phyloP scores from a whole-genome alignment of 2,888 invertebrate genomes.

The Therioaphis trifolii region DNA sequence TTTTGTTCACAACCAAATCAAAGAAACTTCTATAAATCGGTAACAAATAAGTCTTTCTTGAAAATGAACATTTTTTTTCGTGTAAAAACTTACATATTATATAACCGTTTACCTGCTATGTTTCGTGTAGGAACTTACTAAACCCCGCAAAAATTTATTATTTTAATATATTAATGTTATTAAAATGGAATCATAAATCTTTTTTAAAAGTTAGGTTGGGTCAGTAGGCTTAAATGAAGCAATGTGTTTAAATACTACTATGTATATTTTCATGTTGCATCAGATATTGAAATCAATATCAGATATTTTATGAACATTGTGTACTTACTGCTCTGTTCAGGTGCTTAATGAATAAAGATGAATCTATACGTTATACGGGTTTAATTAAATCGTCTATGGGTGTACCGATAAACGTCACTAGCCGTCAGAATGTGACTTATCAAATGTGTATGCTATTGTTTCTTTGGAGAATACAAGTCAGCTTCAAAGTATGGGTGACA shows the following conservation, averaged over 20 bases:
- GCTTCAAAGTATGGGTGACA: neutral
- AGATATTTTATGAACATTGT: neutral
- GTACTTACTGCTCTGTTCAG: neutral
- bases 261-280: neutral
- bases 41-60: too few species aligned
- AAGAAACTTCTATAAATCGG: too few species aligned
- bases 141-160: too few species aligned
- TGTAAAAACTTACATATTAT: too few species aligned
- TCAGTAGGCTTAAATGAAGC: neutral
- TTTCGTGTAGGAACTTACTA: too few species aligned
- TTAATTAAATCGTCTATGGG: constrained; percentile 37
- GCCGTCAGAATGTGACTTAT: neutral
- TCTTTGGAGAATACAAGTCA: neutral
- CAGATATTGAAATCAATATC: constrained; percentile 36
- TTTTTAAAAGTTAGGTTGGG: neutral
- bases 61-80: too few species aligned
- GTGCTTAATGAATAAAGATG: neutral
- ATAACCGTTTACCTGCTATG: too few species aligned
- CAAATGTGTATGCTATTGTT: neutral
- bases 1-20: too few species aligned
- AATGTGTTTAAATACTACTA: neutral
- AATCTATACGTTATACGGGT: neutral
- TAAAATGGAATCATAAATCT: constrained; percentile 16
- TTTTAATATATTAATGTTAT: too few species aligned
- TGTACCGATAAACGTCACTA: constrained; percentile 27